Percentiles rank a stretch among this genome's conserved stretches.
phyloP scores from a whole-genome alignment of 2,888 invertebrate genomes.

The Pachymerium ferrugineum region DNA sequence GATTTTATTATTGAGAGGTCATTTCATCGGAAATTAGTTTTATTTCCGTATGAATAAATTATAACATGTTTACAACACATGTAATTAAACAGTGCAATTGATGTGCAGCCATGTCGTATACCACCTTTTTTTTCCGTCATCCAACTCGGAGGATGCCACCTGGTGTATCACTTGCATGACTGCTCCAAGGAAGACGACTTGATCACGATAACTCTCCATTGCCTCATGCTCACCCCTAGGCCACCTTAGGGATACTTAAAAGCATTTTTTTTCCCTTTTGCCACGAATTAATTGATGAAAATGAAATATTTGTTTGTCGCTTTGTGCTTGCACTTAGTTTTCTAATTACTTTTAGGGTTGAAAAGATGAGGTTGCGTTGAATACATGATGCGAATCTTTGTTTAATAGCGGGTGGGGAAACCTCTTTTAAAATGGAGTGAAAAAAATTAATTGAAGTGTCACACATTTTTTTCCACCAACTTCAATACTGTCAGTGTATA shows the following conservation, averaged over 20 bases:
- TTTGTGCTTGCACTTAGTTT: background rate
- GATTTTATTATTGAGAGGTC: too few species aligned
- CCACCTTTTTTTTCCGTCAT: background rate
- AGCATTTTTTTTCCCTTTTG: background rate
- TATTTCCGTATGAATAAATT: too few species aligned
- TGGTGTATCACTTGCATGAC: slow-evolving; percentile 8
- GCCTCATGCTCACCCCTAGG: background rate
- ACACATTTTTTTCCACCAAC: background rate
- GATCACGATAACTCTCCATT: background rate
- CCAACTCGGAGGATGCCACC: background rate
- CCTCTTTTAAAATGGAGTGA: background rate
- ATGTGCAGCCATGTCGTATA: background rate
- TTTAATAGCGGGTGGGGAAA: background rate
- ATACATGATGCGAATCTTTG: background rate
- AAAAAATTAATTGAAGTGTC: background rate
- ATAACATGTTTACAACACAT: background rate
- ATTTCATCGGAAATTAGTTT: too few species aligned
- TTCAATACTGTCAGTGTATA: background rate
- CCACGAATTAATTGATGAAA: background rate
- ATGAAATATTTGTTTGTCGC: background rate
- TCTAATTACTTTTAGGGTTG: background rate
- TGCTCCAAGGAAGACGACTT: background rate
- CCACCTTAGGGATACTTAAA: background rate
- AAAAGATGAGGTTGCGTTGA: background rate
- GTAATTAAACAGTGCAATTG: background rate